phyloP scores from a whole-genome alignment of 2,797 vertebrate genomes.

The Microchirus variegatus region DNA sequence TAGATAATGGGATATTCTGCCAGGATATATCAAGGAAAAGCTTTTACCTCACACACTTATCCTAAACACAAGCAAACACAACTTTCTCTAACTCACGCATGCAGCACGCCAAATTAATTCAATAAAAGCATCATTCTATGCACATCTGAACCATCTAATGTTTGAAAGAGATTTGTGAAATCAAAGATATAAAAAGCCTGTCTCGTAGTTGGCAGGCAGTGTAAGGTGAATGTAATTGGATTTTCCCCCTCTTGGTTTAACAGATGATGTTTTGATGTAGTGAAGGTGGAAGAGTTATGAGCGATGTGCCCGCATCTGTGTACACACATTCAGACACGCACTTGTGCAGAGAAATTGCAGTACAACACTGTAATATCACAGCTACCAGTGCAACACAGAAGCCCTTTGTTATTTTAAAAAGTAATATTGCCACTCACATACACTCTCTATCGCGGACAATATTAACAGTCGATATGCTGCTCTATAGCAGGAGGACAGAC shows the following conservation, averaged over 20 bases:
- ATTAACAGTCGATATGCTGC: conserved; percentile 52
- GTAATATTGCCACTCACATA: conserved; percentile 56
- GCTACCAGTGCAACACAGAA: conserved; percentile 34
- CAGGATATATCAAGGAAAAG: conserved; percentile 69
- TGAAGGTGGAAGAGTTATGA: conserved; percentile 54
- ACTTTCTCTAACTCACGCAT: conserved; percentile 25
- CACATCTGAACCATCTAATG: conserved; percentile 59
- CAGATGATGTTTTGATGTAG: conserved; percentile 53
- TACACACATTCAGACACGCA: conserved; percentile 42
- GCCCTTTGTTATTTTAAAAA: conserved; percentile 47
- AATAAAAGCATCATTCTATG: conserved; percentile 51
- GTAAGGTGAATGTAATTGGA: conserved; percentile 66
- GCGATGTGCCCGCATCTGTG: conserved; percentile 40
- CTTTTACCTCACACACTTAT: conserved; percentile 62
- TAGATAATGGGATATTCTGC: conserved; percentile 70
- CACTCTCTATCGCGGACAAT: conserved; percentile 40
- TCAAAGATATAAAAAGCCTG: conserved; percentile 64
- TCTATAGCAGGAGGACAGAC: conserved; percentile 33
- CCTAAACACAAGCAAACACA: conserved; percentile 9
- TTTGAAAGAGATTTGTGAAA: conserved; percentile 73
- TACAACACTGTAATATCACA: conserved; percentile 56
- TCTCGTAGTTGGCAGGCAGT: conserved; percentile 56
- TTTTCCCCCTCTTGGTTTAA: conserved; percentile 63
- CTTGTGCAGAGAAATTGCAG: conserved; percentile 26
- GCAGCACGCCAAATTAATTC: conserved; percentile 46